A percentile compares a stretch with the other conserved stretches of the same genome.
These are phyloP conservation scores for Urocolius indicus DNA, from an alignment of 2,113 vertebrate species.

Conservation along the genomic window DNA sequence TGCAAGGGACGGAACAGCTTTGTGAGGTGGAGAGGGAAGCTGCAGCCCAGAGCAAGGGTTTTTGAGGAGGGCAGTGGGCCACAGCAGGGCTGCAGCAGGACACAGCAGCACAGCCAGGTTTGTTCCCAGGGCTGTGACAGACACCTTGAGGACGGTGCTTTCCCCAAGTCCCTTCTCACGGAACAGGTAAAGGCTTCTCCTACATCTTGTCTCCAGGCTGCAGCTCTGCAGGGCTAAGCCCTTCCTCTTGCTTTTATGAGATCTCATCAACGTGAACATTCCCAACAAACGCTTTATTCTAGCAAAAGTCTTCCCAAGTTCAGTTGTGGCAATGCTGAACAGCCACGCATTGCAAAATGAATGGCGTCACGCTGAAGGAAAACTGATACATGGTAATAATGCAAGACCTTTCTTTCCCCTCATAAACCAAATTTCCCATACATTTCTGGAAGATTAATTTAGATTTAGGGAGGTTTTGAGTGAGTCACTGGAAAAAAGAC, in stretches of 20 bases:
- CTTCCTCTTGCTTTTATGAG: neutral
- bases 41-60: neutral
- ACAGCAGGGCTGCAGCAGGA: neutral
- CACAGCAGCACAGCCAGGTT: neutral
- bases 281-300: neutral
- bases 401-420: constrained; percentile 31
- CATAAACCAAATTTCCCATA: constrained; percentile 54
- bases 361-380: neutral
- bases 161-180: neutral
- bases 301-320: constrained; percentile 14
- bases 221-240: neutral
- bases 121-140: neutral
- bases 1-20: neutral
- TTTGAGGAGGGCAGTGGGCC: neutral
- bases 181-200: neutral
- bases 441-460: constrained; percentile 61
- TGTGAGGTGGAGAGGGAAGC: neutral
- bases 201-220: neutral
- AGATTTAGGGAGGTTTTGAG: constrained; percentile 21
- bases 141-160: neutral
- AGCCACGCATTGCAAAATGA: neutral
- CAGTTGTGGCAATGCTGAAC: neutral
- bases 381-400: constrained; percentile 36
- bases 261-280: fast-evolving
- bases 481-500: constrained; percentile 30